A percentile compares a stretch with the other conserved stretches of the same genome.
Conservation (phyloP, 2,797 vertebrate species). For the Semotilus atromaculatus region DNA sequence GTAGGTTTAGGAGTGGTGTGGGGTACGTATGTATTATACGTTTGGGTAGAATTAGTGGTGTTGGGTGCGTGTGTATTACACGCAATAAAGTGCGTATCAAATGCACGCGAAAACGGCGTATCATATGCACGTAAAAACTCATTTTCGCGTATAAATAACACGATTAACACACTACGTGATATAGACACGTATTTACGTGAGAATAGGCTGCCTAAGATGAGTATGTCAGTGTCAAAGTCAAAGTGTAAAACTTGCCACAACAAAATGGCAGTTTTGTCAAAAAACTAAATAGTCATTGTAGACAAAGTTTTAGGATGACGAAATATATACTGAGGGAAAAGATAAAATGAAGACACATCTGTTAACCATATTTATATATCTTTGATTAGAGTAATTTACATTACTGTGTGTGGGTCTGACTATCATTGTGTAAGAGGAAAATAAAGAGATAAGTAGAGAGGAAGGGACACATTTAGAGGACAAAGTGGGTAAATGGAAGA, state of each 20-base stretch:
- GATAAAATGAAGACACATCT: not conserved
- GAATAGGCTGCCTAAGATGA: too few relatives aligned
- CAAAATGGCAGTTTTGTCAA: not conserved
- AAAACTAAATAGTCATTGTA: not conserved
- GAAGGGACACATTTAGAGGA: not conserved
- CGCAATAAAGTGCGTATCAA: too few relatives aligned
- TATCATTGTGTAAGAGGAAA: not conserved
- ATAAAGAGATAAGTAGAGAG: not conserved
- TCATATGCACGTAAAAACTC: too few relatives aligned
- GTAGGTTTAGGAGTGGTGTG: too few relatives aligned
- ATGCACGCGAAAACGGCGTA: too few relatives aligned
- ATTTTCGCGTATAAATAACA: too few relatives aligned
- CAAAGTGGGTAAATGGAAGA: slow-evolving; percentile 1
- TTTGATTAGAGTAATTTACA: not conserved
- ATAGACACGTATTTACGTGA: too few relatives aligned
- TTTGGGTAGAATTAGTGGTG: too few relatives aligned
- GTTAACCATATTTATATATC: not conserved
- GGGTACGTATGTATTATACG: too few relatives aligned
- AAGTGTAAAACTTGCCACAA: not conserved
- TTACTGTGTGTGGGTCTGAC: not conserved
- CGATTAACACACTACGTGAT: too few relatives aligned
- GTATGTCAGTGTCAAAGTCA: not conserved
- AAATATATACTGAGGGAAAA: not conserved
- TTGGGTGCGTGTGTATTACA: too few relatives aligned
- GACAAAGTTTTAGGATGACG: not conserved